These are phyloP conservation scores for Sturnus vulgaris DNA, from an alignment of 2,113 vertebrate species.

Conservation along the genomic window DNA sequence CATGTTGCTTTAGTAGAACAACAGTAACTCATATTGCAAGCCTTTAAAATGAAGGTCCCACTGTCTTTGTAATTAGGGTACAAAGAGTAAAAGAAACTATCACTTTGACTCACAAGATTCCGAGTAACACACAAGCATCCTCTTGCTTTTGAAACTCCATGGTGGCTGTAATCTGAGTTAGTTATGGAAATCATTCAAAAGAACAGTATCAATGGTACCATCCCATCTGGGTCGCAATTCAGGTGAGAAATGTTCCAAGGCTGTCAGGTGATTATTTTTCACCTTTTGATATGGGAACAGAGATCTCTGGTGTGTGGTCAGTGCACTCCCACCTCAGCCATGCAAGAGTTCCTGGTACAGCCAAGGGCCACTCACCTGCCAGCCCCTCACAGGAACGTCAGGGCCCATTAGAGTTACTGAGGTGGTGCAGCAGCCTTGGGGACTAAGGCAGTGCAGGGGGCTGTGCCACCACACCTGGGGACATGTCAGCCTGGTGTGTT, in stretches of 20 bases:
- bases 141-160: background rate
- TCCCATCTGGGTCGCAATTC: no score
- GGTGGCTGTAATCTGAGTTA: background rate
- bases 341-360: background rate
- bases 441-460: fast-evolving
- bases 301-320: no score
- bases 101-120: background rate
- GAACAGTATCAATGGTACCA: no score
- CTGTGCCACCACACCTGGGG: fast-evolving
- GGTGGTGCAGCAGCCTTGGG: background rate
- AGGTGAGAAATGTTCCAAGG: background rate
- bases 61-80: background rate
- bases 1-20: background rate
- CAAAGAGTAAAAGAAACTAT: background rate
- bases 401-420: no score
- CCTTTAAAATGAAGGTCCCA: background rate
- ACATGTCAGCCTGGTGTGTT: fast-evolving
- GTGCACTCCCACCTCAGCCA: background rate
- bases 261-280: background rate
- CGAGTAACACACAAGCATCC: no score
- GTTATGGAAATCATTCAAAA: background rate
- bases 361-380: background rate
- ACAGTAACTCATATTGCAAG: background rate
- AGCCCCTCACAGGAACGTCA: fast-evolving
- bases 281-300: background rate